Evolutionary conservation across 2,888 invertebrate genomes (phyloP).

Genomic region (Liodrosophila aerea): DNA sequence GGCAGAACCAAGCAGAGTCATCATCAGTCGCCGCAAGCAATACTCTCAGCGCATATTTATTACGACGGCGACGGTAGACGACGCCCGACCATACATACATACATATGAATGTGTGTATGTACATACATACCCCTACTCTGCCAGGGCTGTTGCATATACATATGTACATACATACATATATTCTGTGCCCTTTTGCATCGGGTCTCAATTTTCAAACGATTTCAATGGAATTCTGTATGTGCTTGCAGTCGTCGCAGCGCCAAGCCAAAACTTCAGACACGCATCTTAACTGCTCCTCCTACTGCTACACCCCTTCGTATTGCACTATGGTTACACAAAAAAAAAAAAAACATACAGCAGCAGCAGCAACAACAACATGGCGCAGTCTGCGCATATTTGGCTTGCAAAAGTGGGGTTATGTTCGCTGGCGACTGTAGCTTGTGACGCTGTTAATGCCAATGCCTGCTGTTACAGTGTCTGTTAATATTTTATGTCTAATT

Average conservation of each 20-base stretch:
- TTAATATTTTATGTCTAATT: too few species aligned
- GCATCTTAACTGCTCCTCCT: slow-evolving; percentile 38
- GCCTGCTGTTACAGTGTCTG: too few species aligned
- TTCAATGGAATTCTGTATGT: slow-evolving; percentile 69
- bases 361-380: slow-evolving; percentile 26
- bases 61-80: slow-evolving; percentile 59
- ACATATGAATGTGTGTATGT: neutral
- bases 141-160: slow-evolving; percentile 2
- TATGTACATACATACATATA: neutral
- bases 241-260: slow-evolving; percentile 39
- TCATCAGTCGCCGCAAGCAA: slow-evolving; percentile 47
- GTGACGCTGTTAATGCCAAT: neutral
- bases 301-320: neutral
- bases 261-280: slow-evolving; percentile 52
- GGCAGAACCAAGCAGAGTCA: slow-evolving; percentile 42
- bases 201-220: slow-evolving; percentile 72
- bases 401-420: slow-evolving; percentile 1
- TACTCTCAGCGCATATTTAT: slow-evolving; percentile 64
- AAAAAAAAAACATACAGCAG: slow-evolving; percentile 33
- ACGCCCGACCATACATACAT: slow-evolving; percentile 30
- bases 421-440: slow-evolving; percentile 6
- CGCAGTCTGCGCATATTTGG: slow-evolving; percentile 41
- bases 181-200: slow-evolving; percentile 18
- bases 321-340: slow-evolving; percentile 40
- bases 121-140: neutral